phyloP scores from a whole-genome alignment of 2,797 vertebrate genomes.

The Neosilurus hyrtlii region DNA sequence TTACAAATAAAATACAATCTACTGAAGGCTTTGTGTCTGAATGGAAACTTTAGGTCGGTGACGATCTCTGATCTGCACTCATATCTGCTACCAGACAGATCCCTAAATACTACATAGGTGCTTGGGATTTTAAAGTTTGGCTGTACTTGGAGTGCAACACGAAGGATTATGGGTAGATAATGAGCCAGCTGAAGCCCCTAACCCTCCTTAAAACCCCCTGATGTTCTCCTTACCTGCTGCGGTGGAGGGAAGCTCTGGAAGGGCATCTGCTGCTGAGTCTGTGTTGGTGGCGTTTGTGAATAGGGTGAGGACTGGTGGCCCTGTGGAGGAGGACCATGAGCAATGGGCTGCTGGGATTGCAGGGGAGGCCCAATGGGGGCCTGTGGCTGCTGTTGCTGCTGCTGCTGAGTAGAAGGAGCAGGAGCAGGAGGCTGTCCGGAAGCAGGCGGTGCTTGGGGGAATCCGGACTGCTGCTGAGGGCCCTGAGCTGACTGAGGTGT shows the following conservation, averaged over 20 bases:
- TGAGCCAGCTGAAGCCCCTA: neutral
- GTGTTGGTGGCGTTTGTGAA: slow-evolving; percentile 79
- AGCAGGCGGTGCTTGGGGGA: slow-evolving; percentile 51
- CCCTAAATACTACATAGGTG: too few relatives aligned
- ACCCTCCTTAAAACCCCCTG: neutral
- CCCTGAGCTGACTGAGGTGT: slow-evolving; percentile 71
- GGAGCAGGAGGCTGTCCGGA: slow-evolving; percentile 57
- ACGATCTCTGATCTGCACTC: too few relatives aligned
- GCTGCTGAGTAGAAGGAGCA: slow-evolving; percentile 64
- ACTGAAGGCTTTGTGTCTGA: too few relatives aligned
- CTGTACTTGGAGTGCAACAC: too few relatives aligned
- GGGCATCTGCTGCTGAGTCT: slow-evolving; percentile 79
- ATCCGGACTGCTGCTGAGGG: slow-evolving; percentile 76
- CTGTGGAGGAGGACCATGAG: slow-evolving; percentile 65
- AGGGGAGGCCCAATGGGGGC: slow-evolving; percentile 51
- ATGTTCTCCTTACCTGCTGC: slow-evolving; percentile 80
- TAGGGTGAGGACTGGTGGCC: slow-evolving; percentile 72
- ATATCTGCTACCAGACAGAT: too few relatives aligned
- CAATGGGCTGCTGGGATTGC: slow-evolving; percentile 78
- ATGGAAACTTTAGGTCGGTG: too few relatives aligned
- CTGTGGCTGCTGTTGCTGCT: slow-evolving; percentile 74
- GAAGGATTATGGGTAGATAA: too few relatives aligned
- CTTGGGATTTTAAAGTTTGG: too few relatives aligned
- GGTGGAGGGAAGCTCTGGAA: slow-evolving; percentile 94
- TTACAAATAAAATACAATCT: too few relatives aligned